Base-by-base conservation (phyloP, 2,797 vertebrate genomes). In the Clarias pachynema region DNA sequence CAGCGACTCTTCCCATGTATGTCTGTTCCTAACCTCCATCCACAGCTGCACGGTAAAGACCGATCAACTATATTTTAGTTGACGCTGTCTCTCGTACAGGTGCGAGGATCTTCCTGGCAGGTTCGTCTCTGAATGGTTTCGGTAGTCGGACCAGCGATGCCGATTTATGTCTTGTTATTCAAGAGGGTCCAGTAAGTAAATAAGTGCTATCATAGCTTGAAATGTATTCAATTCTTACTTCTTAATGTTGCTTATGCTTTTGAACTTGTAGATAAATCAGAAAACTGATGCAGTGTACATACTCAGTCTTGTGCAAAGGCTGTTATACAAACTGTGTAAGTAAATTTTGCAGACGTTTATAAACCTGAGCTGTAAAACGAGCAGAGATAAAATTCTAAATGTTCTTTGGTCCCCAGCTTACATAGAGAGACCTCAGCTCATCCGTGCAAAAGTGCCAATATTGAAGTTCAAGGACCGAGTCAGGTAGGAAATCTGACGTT, bases 381-480 rank as follows among this genome's bases (percentile, higher is more conserved):
- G 62, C n/a, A 0, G 49, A n/a, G 37, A 5, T n/a, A 12, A 37
- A n/a, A 37, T 29, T 49, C 49, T 4, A 16, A 37, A 24, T 75
- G 26, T 40, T 40, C 31, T 86, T 44, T 82, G 82, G 57, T 92
- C 89, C 59, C 56, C 87, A 96, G 96, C 91, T 8, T 96, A 97
- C 91, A 94, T 99, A 87, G 96, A 97, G 84, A 95, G 91, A 94
- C 95, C 95, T 93, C 96, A 96, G 89, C 95, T 99, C 91, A 99
- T 99, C 92, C 94, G 94, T 94, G 98, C 98, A 90, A 99, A 98
- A 96, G 98, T 99, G 92, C 98, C 98, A 84, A 99, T 99, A 94
- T 96, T 99, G 90, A 98, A 96, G 92, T 99, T 99, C 96, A 97
- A 93, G 95, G 96, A 99, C 93, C 97, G 95, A 96, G 93, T 96